Percentiles rank a stretch among this genome's conserved stretches.
These are phyloP conservation scores for Callorhinus ursinus DNA, from an alignment of 2,113 vertebrate species.

Conservation along the genomic window DNA sequence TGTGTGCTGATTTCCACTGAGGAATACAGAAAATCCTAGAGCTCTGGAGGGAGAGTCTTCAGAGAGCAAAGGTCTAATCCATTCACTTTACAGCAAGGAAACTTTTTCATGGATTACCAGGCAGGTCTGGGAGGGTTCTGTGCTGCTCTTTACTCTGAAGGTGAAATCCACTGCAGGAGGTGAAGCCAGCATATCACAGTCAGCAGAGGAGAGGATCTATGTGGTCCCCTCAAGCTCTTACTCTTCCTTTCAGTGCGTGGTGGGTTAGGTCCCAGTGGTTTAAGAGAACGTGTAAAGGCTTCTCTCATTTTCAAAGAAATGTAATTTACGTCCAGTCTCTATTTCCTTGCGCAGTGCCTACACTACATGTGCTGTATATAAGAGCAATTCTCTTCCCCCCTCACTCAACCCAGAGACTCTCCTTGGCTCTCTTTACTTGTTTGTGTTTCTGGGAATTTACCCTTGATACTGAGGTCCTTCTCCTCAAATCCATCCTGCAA, in stretches of 20 bases:
- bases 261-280: neutral
- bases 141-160: neutral
- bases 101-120: neutral
- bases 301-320: conserved; percentile 43
- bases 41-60: neutral
- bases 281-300: neutral
- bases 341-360: neutral
- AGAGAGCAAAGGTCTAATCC: neutral
- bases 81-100: neutral
- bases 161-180: neutral
- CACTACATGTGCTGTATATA: neutral
- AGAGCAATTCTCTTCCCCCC: neutral
- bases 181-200: neutral
- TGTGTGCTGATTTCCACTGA: neutral
- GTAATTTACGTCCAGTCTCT: neutral
- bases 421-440: neutral
- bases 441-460: conserved; percentile 61
- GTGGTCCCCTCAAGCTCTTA: neutral
- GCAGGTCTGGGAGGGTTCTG: neutral
- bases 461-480: conserved; percentile 6
- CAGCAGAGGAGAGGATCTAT: neutral
- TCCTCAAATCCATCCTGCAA: neutral
- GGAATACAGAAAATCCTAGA: neutral
- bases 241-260: neutral
- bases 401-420: neutral